Evolutionary conservation across 2,797 vertebrate genomes (phyloP).

Genomic region (Alca torda): DNA sequence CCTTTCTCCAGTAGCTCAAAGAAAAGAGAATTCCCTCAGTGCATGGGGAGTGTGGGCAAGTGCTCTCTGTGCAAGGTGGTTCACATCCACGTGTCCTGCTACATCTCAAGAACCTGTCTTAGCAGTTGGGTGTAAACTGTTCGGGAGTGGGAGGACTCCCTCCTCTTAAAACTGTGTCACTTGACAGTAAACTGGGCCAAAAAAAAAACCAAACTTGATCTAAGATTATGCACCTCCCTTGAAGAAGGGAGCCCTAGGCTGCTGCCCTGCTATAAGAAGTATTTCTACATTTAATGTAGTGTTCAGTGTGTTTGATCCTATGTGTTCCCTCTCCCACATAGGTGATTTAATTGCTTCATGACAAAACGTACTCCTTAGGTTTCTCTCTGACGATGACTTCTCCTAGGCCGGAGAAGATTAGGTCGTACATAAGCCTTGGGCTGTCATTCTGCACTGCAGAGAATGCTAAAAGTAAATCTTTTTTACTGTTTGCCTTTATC

Average conservation of each 20-base stretch:
- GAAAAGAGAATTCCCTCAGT: not conserved
- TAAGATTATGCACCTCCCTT: not conserved
- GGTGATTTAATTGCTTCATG: not conserved
- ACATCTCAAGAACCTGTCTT: not conserved
- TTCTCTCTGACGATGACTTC: not conserved
- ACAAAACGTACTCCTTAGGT: not conserved
- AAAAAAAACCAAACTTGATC: not conserved
- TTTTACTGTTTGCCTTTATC: not conserved
- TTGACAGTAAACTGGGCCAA: not conserved
- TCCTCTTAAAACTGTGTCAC: not conserved
- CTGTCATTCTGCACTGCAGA: not conserved
- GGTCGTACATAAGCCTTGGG: not conserved
- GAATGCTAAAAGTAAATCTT: not conserved
- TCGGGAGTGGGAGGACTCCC: not conserved
- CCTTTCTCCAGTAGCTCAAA: not conserved
- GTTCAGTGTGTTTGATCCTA: not conserved
- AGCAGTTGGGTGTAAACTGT: not conserved
- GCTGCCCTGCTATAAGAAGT: not conserved
- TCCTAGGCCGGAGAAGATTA: not conserved
- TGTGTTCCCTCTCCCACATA: not conserved
- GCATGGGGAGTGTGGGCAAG: not conserved
- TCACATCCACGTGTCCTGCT: not conserved
- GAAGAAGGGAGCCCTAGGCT: not conserved
- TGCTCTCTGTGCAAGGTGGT: not conserved
- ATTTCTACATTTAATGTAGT: not conserved